Evolutionary conservation across 1,140 invertebrate genomes (phyloP), one percentile per base, ranked within the genome.

Genomic region (Vanessa tameamea): DNA sequence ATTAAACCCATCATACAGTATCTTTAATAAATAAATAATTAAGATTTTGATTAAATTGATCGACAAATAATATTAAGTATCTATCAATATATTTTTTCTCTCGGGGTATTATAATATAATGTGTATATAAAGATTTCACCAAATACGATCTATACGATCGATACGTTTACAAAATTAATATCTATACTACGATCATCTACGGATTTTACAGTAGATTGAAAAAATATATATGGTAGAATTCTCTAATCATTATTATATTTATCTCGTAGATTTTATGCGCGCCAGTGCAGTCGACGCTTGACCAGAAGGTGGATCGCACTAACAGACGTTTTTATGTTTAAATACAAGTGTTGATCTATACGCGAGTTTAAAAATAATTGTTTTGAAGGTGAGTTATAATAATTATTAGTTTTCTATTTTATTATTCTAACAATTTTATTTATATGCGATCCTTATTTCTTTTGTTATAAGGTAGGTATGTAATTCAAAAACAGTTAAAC

Each of bases 261-360:
- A 20, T 59, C 47, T 48, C n/a, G 65, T 37, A 20, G 26, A 31
- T 37, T 37, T 26, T 64, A 55, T 55, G 31, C 7, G 13, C 11
- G 51, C 51, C 15, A 12, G 66, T 37, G 31, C 51, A 68, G 66
- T 68, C 51, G 48, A 55, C 66, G 66, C 66, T 68, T 53, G 66
- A 43, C 66, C 66, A 55, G 66, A 20, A 55, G 15, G 26, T 50
- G 26, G 66, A 13, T 13, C 51, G 57, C 26, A 61, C 57, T 31
- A 37, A 6, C 57, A n/a, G 31, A 31, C 31, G 14, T 13, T 57
- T 43, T 43, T 6, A 23, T 15, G 57, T 61, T 9, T 16, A 37
- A 37, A 26, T 26, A 61, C 6, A n/a, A n/a, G 53, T 23, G 20
- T 14, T 55, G 15, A 53, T n/a, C 20, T 16, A 57, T 57, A 57